Base-by-base conservation (phyloP, 2,888 invertebrate species). In the Andrena camellia region DNA sequence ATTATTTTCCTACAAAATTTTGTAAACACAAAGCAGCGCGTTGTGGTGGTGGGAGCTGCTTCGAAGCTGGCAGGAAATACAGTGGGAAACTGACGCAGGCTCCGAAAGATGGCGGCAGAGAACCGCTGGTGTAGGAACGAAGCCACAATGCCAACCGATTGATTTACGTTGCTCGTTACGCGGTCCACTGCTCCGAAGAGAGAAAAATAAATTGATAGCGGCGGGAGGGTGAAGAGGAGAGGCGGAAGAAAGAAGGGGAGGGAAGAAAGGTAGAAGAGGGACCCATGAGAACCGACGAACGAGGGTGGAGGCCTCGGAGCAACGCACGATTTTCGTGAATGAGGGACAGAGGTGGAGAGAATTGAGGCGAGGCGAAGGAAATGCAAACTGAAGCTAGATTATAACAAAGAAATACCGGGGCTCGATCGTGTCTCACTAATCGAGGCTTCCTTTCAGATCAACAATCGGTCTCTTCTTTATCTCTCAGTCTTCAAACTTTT, bases 121-220 rank as follows among this genome's bases (percentile, higher is more conserved):
- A 88, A 86, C 85, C 89, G 66, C 89, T 89, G 88, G 70, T 73
- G 87, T 54, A 85, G 85, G 70, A 89, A 90, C 91, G 89, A 90
- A 92, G 92, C 91, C 92, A 92, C 92, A 92, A 92, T 93, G 93
- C 92, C 92, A 90, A 90, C 88, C 92, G 94, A 94, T 94, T 94
- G 94, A 94, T 94, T 94, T 94, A 94, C 93, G 93, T 93, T 93
- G 92, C 94, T 94, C 93, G 93, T 94, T 94, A 94, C 93, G 93
- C 93, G 93, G 92, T 93, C 91, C 92, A 92, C 90, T 93, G 94
- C 93, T 92, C 90, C 89, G 91, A 89, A 89, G 90, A 92, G 89
- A 91, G 90, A 90, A 91, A 92, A 91, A 91, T 91, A 92, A 91
- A 92, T 91, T 91, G 91, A 92, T 91, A 91, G 91, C 88, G 89